A percentile compares a stretch with the other conserved stretches of the same genome.
Conservation (phyloP, 1,140 invertebrate species). For the Stegodyphus mimosarum region DNA sequence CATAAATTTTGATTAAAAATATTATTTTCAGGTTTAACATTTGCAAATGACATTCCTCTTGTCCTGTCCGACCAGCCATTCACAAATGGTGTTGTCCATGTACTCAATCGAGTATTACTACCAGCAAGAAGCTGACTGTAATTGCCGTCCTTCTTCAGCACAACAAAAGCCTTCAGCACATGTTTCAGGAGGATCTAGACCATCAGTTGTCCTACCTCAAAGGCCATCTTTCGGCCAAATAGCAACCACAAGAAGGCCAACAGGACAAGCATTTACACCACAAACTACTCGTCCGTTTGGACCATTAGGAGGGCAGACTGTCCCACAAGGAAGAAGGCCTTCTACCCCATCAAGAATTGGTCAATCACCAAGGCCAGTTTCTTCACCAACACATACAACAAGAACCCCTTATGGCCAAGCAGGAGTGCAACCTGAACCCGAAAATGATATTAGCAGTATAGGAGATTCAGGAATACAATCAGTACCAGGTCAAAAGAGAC, state of each 20-base stretch:
- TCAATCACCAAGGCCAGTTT: background rate
- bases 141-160: constrained; percentile 39
- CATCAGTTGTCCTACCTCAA: background rate
- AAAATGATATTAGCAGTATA: constrained; percentile 34
- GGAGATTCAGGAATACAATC: background rate
- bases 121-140: constrained; percentile 65
- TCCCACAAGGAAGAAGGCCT: constrained; percentile 6
- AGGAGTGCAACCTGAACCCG: constrained; percentile 5
- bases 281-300: constrained; percentile 20
- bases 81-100: constrained; percentile 72
- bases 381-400: background rate
- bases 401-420: background rate
- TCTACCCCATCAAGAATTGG: constrained; percentile 20
- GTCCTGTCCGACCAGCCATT: constrained; percentile 55
- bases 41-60: constrained; percentile 65
- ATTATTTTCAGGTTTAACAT: constrained; percentile 54
- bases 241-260: constrained; percentile 4
- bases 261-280: background rate
- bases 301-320: background rate
- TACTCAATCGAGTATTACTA: constrained; percentile 71
- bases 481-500: background rate
- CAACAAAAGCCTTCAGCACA: background rate
- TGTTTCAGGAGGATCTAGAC: background rate
- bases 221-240: background rate
- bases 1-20: background rate